Conservation (phyloP, 2,888 invertebrate species). For the Troilus luridus region DNA sequence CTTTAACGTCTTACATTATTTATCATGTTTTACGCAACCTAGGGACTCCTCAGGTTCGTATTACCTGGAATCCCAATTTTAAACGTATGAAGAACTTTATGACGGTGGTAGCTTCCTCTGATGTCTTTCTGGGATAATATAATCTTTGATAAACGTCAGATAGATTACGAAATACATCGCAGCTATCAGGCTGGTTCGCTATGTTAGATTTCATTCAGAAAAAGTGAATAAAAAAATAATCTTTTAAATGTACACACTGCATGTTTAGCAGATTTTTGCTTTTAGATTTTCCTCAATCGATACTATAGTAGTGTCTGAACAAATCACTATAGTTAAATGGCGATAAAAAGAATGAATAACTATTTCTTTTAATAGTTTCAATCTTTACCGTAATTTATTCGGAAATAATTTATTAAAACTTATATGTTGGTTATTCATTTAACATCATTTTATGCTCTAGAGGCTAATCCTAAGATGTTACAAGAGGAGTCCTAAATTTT, state of each 20-base stretch:
- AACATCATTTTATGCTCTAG: too few relatives aligned
- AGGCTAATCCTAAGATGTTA: too few relatives aligned
- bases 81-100: not conserved
- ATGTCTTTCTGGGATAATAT: not conserved
- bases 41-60: not conserved
- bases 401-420: too few relatives aligned
- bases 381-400: too few relatives aligned
- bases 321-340: too few relatives aligned
- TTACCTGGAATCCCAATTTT: not conserved
- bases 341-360: too few relatives aligned
- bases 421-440: too few relatives aligned
- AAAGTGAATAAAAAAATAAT: not conserved
- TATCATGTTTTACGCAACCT: constrained; percentile 2
- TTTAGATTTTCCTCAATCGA: too few relatives aligned
- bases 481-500: too few relatives aligned
- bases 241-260: not conserved
- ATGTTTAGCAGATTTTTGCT: not conserved
- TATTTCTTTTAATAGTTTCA: too few relatives aligned
- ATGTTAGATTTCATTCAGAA: not conserved
- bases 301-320: too few relatives aligned
- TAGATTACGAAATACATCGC: not conserved
- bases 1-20: not conserved
- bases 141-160: not conserved
- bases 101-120: not conserved
- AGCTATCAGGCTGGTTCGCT: not conserved